phyloP scores from a whole-genome alignment of 2,797 vertebrate genomes.

The Halcyon leucocephala region DNA sequence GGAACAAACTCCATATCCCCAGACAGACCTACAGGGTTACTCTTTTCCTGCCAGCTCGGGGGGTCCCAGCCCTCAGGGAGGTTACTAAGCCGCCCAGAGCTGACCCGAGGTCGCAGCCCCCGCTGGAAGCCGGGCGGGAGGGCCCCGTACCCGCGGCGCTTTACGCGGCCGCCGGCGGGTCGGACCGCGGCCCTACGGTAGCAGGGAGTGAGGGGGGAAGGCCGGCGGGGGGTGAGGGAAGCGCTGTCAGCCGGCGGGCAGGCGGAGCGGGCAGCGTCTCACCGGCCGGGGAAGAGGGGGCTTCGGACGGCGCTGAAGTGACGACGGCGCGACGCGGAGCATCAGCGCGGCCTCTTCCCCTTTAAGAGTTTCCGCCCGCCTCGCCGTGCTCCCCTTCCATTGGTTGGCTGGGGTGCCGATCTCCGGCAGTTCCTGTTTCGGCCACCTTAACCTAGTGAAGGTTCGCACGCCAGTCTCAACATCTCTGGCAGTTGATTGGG shows the following conservation, averaged over 20 bases:
- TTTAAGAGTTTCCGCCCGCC: not conserved
- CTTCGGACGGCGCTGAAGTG: not conserved
- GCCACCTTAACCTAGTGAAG: slow-evolving; percentile 64
- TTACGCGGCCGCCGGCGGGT: too few relatives aligned
- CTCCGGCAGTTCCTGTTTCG: slow-evolving; percentile 70
- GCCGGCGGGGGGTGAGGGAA: too few relatives aligned
- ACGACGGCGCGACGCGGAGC: too few relatives aligned
- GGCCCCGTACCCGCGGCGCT: not conserved
- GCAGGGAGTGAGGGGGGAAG: too few relatives aligned
- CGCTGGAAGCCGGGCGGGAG: not conserved
- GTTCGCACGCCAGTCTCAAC: not conserved
- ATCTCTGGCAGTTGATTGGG: slow-evolving; percentile 51
- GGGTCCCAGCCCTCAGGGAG: not conserved
- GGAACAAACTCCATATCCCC: too few relatives aligned
- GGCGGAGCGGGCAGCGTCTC: not conserved
- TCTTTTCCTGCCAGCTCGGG: not conserved
- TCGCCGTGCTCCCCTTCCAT: not conserved
- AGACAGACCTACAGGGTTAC: too few relatives aligned
- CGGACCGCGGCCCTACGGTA: not conserved
- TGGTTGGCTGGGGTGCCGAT: not conserved
- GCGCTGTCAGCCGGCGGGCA: too few relatives aligned
- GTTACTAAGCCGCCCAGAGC: too few relatives aligned
- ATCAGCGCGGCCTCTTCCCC: not conserved
- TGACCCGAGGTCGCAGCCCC: not conserved
- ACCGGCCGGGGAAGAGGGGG: not conserved